A percentile compares a stretch with the other conserved stretches of the same genome.
Evolutionary conservation across 2,797 vertebrate species (phyloP).

Genomic region (Chelonia mydas): DNA sequence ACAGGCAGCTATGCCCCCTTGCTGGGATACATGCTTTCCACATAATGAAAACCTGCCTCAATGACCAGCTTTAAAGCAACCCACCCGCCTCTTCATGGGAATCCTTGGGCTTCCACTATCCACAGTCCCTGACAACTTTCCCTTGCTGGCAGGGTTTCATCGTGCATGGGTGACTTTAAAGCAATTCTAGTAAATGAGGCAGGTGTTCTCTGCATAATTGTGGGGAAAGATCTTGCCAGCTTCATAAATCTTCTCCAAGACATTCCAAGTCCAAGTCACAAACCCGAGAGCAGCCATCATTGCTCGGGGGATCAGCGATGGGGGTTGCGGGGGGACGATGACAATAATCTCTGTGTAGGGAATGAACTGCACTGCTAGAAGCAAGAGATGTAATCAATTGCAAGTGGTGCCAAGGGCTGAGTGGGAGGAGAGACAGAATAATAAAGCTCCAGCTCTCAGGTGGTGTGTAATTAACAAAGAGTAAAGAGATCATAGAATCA

Average conservation of each 20-base stretch:
- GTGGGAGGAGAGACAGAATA: accelerated
- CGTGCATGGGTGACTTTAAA: conserved; percentile 4
- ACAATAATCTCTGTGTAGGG: not conserved
- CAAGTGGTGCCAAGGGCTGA: not conserved
- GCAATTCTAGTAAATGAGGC: accelerated
- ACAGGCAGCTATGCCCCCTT: conserved; percentile 56
- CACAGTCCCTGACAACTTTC: not conserved
- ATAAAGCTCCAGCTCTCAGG: not conserved
- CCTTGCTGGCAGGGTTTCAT: not conserved
- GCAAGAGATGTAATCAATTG: accelerated
- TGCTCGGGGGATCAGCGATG: not conserved
- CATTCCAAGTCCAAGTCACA: not conserved
- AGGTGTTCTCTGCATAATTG: not conserved
- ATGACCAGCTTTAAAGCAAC: conserved; percentile 1
- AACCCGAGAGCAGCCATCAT: not conserved
- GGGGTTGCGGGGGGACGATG: not conserved
- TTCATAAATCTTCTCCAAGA: not conserved
- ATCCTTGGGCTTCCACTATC: not conserved
- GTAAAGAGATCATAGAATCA: not conserved
- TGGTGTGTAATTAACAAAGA: not conserved
- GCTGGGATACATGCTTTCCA: conserved; percentile 31
- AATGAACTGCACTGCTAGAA: accelerated
- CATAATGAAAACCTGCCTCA: conserved; percentile 53
- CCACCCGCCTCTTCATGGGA: not conserved
- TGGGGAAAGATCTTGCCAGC: not conserved